These are phyloP conservation scores for Athetis lepigone DNA, from an alignment of 2,888 invertebrate genomes.

Conservation along the genomic window DNA sequence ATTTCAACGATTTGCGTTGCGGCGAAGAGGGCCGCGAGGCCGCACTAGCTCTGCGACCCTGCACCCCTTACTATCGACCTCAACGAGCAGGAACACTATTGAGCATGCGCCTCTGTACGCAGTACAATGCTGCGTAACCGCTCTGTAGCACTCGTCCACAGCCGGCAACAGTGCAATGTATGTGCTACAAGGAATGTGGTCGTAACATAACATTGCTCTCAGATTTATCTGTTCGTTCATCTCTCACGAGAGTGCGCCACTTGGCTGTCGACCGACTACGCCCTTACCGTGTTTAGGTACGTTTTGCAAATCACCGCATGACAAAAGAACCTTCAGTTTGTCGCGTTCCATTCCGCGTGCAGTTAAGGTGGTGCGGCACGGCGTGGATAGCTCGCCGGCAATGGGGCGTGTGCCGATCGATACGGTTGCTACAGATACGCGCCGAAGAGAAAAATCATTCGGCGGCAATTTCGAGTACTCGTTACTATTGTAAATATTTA, in stretches of 20 bases:
- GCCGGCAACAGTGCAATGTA: conserved; percentile 72
- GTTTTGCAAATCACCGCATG: conserved; percentile 79
- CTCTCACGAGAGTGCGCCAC: conserved; percentile 90
- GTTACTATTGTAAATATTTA: conserved; percentile 64
- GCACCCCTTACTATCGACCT: conserved; percentile 69
- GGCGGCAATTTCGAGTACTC: conserved; percentile 82
- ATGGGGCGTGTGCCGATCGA: conserved; percentile 84
- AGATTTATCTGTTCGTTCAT: conserved; percentile 88
- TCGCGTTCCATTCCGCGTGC: conserved; percentile 81
- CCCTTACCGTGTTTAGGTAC: conserved; percentile 84
- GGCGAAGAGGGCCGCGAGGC: conserved; percentile 87
- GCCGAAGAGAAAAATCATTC: conserved; percentile 78
- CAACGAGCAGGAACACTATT: conserved; percentile 21
- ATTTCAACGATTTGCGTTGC: conserved; percentile 91
- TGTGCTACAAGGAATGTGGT: conserved; percentile 13
- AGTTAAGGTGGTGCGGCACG: conserved; percentile 61
- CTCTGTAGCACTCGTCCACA: background rate
- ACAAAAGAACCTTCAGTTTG: conserved; percentile 72
- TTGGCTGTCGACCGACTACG: conserved; percentile 84
- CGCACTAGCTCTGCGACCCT: conserved; percentile 86
- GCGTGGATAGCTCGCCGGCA: conserved; percentile 74
- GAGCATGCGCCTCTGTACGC: conserved; percentile 18
- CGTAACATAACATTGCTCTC: conserved; percentile 65
- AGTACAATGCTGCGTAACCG: conserved; percentile 66
- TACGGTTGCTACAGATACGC: conserved; percentile 74